Evolutionary conservation across 2,888 invertebrate genomes (phyloP), one percentile per base, ranked within the genome.

Genomic region (Bombyx huttoni): DNA sequence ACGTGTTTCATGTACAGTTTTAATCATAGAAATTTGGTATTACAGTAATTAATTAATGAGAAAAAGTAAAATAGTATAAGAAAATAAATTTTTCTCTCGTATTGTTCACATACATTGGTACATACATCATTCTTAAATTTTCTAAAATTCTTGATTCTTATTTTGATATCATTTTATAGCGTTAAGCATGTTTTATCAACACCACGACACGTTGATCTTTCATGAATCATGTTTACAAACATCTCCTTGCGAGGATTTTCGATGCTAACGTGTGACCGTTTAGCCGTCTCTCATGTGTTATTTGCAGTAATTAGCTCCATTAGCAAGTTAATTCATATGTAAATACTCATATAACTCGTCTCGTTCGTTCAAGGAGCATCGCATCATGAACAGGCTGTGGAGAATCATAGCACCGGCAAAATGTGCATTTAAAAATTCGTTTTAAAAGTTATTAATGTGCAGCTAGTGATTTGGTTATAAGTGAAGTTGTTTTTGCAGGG

Each of bases 311-410:
- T 81, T 78, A 78, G 67, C 59, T 62, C 72, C 65, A 75, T 82
- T 81, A 79, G 69, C 68, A 60, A 60, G 63, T 65, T 67, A 68
- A 68, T 77, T 77, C 70, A 68, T 70, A 70, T 71, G 71, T 66
- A 68, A 75, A 76, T 69, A 67, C 63, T 53, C 65, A 67, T 58
- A 60, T 50, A 54, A 52, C 54, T 60, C 56, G 57, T 52, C 56
- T 53, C 54, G 24, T 24, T 61, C 60, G 60, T 57, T 64, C 60
- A 58, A 40, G 54, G 54, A 59, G 57, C 60, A 54, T 58, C 64
- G 58, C 51, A 61, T 54, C 60, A 87, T 87, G 87, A 73, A 73
- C 65, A 81, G 78, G 58, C 69, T 81, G 67, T 83, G 84, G 84
- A 79, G 75, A 69, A 77, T 77, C 67, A 60, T 81, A 58, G 66